Conservation (phyloP, 2,888 invertebrate species). For the Galerucella pusilla region DNA sequence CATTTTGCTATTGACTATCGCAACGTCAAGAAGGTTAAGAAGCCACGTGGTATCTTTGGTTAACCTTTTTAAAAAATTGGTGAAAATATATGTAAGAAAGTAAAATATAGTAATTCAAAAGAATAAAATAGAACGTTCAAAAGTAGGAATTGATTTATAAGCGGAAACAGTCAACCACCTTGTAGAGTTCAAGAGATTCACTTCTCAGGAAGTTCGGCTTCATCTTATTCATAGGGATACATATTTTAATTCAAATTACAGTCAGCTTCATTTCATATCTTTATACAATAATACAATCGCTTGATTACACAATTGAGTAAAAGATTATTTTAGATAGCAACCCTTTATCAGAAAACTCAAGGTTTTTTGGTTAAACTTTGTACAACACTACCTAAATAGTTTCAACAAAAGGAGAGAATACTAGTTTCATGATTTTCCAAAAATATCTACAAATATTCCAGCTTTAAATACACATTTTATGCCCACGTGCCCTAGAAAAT, state of each 20-base stretch:
- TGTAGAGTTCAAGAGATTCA: no score
- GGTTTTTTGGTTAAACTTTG: not conserved
- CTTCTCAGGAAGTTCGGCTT: no score
- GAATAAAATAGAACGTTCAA: not conserved
- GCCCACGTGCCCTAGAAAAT: conserved; percentile 40
- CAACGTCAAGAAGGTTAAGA: conserved; percentile 4
- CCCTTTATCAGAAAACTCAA: not conserved
- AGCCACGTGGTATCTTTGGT: conserved; percentile 7
- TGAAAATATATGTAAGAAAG: no score
- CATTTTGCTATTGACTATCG: conserved; percentile 7
- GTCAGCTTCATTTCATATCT: no score
- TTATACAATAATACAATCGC: no score
- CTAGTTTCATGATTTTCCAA: not conserved
- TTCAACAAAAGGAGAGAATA: not conserved
- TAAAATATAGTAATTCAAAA: not conserved
- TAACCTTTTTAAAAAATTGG: not conserved
- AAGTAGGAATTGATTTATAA: not conserved
- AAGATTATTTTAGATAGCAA: not conserved
- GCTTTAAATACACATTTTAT: conserved; percentile 33
- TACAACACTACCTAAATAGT: not conserved
- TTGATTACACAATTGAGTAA: not conserved
- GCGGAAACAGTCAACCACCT: not conserved
- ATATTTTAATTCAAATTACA: no score
- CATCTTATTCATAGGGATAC: no score
- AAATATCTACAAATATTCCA: not conserved